phyloP scores from a whole-genome alignment of 2,888 invertebrate genomes.

The Chelonus formosanus region DNA sequence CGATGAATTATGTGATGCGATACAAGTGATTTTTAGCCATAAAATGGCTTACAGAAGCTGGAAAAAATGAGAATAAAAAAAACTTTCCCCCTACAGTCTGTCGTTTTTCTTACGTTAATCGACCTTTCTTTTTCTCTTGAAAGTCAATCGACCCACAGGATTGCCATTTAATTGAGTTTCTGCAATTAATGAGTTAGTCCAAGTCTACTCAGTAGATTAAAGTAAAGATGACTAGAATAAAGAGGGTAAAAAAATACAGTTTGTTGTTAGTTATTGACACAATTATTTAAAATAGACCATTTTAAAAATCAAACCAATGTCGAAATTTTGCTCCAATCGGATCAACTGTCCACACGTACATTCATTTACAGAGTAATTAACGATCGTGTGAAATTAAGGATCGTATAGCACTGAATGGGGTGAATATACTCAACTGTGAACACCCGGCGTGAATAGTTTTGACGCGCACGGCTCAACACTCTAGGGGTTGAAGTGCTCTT shows the following conservation, averaged over 20 bases:
- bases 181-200: slow-evolving; percentile 28
- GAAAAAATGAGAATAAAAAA: slow-evolving; percentile 14
- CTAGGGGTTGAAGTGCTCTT: slow-evolving; percentile 36
- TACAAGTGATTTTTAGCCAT: slow-evolving; percentile 33
- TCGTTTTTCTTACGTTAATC: slow-evolving; percentile 17
- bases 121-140: slow-evolving; percentile 1
- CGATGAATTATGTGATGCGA: slow-evolving; percentile 40
- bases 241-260: too few species aligned
- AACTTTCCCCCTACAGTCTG: neutral
- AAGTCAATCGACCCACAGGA: slow-evolving; percentile 2
- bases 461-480: slow-evolving; percentile 34
- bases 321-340: too few species aligned
- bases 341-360: too few species aligned
- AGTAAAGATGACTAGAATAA: too few species aligned
- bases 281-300: too few species aligned
- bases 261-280: too few species aligned
- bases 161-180: slow-evolving; percentile 13
- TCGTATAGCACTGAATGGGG: neutral
- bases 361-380: neutral
- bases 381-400: neutral
- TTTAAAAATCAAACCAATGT: too few species aligned
- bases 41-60: slow-evolving; percentile 17
- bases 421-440: slow-evolving; percentile 28
- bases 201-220: slow-evolving; percentile 15
- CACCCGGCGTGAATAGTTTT: slow-evolving; percentile 40